A percentile compares a stretch with the other conserved stretches of the same genome.
phyloP scores from a whole-genome alignment of 2,797 vertebrate species.

The Sphenodon punctatus region DNA sequence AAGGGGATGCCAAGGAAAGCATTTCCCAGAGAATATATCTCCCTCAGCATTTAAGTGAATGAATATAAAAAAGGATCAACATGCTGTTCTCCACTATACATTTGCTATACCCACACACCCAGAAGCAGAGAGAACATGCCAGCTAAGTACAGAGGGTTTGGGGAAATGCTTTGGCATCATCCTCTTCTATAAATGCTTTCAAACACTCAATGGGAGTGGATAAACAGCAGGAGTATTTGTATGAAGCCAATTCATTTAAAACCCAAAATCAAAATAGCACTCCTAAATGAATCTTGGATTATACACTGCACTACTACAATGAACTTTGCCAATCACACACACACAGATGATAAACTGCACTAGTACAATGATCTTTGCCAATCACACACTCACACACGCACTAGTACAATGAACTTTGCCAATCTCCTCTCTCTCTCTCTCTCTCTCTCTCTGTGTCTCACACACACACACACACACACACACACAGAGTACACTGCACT shows the following conservation, averaged over 20 bases:
- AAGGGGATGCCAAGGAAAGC: not conserved
- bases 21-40: not conserved
- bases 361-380: too few relatives aligned
- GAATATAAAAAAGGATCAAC: not conserved
- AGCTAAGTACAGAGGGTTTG: not conserved
- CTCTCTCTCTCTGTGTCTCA: too few relatives aligned
- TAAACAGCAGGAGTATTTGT: not conserved
- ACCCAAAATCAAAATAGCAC: not conserved
- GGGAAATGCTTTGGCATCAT: not conserved
- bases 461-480: not conserved
- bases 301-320: not conserved
- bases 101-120: not conserved
- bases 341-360: not conserved
- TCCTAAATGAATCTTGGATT: slow-evolving; percentile 16
- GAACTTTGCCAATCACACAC: not conserved
- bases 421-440: too few relatives aligned
- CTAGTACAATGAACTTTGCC: too few relatives aligned
- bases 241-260: not conserved
- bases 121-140: not conserved
- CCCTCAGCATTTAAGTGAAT: accelerated
- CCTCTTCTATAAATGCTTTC: not conserved
- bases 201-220: not conserved
- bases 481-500: not conserved
- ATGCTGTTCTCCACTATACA: not conserved
- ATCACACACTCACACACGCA: not conserved